Evolutionary conservation across 2,113 vertebrate species (phyloP), one percentile per base, ranked within the genome.

Genomic region (Brienomyrus brachyistius): DNA sequence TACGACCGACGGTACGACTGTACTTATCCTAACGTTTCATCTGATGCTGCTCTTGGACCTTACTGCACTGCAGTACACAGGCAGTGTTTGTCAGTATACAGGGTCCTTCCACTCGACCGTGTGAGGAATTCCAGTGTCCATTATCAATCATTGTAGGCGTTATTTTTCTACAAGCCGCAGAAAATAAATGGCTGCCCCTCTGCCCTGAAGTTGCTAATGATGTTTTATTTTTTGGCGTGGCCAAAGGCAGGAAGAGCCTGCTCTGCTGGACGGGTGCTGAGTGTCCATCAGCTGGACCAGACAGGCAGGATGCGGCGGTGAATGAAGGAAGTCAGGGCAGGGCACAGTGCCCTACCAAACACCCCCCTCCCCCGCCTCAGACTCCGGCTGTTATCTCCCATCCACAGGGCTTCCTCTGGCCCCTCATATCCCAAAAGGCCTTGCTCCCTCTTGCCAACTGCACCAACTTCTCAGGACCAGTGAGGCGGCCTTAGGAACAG

Each of bases 301-400:
- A 91, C 91, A 93, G 93, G 94, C 95, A 96, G 95, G 96, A 96
- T 94, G 92, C 77, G 91, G 92, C 91, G 95, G 95, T 96, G 96
- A 95, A 95, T 96, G 96, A 94, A 96, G 96, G 96, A 96, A 96
- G 95, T 94, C 92, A 90, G 95, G 95, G 94, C 95, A 95, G 94
- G 92, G 94, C 93, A 92, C 93, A 92, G 92, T 92, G 93, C 93
- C 93, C 91, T 90, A 90, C 91, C 92, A 91, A 91, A 91, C 93
- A 54, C 51, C 85, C 85, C 31, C 91, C 92, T 92, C 90, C 74
- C 88, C 92, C 85, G 90, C 51, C 48, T 90, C 91, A 90, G 77
- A 89, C 83, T 66, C 47, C 35, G 88, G 52, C 91, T 92, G 95
- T 96, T 96, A 96, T 96, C 96, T 96, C 91, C 94, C 93, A 90